Evolutionary conservation across 1,140 invertebrate species (phyloP).

Genomic region (Apolygus lucorum): DNA sequence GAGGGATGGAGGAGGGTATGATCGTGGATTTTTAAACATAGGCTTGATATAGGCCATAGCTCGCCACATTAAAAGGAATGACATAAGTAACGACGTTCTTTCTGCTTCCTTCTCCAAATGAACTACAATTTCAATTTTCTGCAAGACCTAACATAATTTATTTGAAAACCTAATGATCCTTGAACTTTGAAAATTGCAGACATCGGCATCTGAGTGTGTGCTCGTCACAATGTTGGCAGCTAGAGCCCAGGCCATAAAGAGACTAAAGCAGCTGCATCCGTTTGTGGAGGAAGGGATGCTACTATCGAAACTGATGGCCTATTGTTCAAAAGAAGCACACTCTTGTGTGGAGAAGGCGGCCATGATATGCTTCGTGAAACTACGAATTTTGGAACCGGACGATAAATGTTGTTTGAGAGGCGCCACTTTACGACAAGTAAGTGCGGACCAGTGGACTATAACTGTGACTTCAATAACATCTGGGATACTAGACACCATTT

Average conservation of each 20-base stretch:
- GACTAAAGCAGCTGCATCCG: constrained; percentile 80
- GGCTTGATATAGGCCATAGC: too few relatives aligned
- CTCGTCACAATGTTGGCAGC: constrained; percentile 92
- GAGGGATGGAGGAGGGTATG: too few relatives aligned
- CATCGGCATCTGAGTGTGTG: constrained; percentile 95
- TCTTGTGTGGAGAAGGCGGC: constrained; percentile 99
- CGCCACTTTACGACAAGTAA: constrained; percentile 66
- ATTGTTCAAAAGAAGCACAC: constrained; percentile 88
- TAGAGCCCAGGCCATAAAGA: constrained; percentile 82
- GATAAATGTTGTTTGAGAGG: constrained; percentile 85
- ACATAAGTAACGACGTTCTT: too few relatives aligned
- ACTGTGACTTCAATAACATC: too few relatives aligned
- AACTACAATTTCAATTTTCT: too few relatives aligned
- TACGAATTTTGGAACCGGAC: constrained; percentile 94
- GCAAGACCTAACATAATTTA: too few relatives aligned
- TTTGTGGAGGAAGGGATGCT: constrained; percentile 89
- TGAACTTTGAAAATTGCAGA: constrained; percentile 46
- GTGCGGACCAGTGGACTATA: too few relatives aligned
- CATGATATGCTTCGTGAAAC: constrained; percentile 97
- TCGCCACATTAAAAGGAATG: too few relatives aligned
- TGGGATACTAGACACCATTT: too few relatives aligned
- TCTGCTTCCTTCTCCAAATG: too few relatives aligned
- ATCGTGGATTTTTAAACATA: too few relatives aligned
- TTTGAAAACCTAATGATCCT: not conserved
- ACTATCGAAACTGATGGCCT: constrained; percentile 92